phyloP scores from a whole-genome alignment of 1,140 invertebrate genomes.

The Drosophila quadrilineata region DNA sequence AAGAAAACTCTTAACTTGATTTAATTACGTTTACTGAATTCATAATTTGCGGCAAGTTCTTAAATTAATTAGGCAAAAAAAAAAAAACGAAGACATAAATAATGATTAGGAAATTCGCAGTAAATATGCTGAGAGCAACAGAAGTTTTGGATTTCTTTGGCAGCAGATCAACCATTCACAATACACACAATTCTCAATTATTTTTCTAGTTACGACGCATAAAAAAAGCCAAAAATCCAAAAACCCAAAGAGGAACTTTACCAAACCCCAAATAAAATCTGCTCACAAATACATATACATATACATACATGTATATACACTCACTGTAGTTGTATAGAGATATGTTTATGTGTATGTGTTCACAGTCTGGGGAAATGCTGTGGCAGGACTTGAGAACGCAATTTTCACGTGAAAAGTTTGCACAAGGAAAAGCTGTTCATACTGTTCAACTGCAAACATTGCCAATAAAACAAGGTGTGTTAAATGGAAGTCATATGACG shows the following conservation, averaged over 20 bases:
- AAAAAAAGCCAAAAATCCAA: constrained; percentile 77
- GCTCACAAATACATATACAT: constrained; percentile 20
- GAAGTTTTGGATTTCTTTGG: constrained; percentile 9
- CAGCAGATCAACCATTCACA: not conserved
- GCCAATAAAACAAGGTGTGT: constrained; percentile 62
- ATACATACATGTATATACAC: constrained; percentile 9
- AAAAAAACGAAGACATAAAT: constrained; percentile 68
- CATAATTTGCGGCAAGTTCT: not conserved
- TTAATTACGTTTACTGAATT: constrained; percentile 3
- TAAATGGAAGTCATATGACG: constrained; percentile 35
- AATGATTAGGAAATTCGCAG: constrained; percentile 43
- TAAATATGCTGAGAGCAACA: constrained; percentile 9
- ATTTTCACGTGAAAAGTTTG: constrained; percentile 76
- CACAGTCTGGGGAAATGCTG: constrained; percentile 30
- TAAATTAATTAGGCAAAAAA: constrained; percentile 47
- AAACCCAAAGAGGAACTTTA: constrained; percentile 74
- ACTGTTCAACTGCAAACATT: constrained; percentile 36
- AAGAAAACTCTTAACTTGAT: not conserved
- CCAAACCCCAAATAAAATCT: constrained; percentile 61
- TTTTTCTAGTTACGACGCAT: constrained; percentile 70
- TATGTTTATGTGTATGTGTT: constrained; percentile 5
- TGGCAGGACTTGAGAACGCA: constrained; percentile 62
- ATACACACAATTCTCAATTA: constrained; percentile 63
- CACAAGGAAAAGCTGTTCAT: constrained; percentile 12
- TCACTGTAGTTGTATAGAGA: constrained; percentile 14